Evolutionary conservation across 1,140 invertebrate species (phyloP).

Genomic region (Drosophila pectinifera): DNA sequence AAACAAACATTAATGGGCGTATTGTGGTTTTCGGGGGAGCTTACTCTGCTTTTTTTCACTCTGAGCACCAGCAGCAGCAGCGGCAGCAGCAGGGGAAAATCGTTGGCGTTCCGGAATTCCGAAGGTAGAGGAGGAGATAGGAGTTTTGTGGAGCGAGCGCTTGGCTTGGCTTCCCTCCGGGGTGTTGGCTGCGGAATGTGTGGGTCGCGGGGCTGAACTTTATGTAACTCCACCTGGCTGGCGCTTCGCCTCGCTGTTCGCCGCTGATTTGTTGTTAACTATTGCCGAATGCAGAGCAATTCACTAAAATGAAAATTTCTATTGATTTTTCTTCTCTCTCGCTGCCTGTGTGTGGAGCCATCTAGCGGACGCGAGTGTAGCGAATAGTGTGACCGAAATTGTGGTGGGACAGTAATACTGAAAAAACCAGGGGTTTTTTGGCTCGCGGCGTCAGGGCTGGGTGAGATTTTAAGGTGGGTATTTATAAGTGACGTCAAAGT

Average conservation of each 20-base stretch:
- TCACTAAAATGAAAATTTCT: constrained; percentile 79
- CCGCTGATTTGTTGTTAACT: constrained; percentile 65
- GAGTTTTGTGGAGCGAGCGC: constrained; percentile 29
- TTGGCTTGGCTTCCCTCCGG: constrained; percentile 43
- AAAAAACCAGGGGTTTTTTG: constrained; percentile 27
- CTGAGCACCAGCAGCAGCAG: constrained; percentile 18
- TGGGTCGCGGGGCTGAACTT: constrained; percentile 38
- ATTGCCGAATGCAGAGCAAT: constrained; percentile 69
- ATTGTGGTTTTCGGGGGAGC: constrained; percentile 22
- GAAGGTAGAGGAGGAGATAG: constrained; percentile 24
- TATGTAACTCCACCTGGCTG: constrained; percentile 59
- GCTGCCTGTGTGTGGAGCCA: constrained; percentile 59
- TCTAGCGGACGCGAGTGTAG: constrained; percentile 56
- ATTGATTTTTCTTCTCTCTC: constrained; percentile 80
- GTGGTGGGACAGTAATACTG: neutral
- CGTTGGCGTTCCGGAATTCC: constrained; percentile 37
- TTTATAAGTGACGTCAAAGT: neutral
- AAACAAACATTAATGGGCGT: constrained; percentile 59
- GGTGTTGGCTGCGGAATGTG: constrained; percentile 77
- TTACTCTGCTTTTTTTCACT: constrained; percentile 61
- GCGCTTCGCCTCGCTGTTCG: constrained; percentile 45
- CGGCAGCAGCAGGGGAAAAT: constrained; percentile 32
- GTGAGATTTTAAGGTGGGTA: neutral
- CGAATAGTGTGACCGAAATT: constrained; percentile 39
- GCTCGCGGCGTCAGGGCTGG: constrained; percentile 10